A percentile compares a stretch with the other conserved stretches of the same genome.
These are phyloP conservation scores for Tiaroga cobitis DNA, from an alignment of 2,797 vertebrate species.

Conservation along the genomic window DNA sequence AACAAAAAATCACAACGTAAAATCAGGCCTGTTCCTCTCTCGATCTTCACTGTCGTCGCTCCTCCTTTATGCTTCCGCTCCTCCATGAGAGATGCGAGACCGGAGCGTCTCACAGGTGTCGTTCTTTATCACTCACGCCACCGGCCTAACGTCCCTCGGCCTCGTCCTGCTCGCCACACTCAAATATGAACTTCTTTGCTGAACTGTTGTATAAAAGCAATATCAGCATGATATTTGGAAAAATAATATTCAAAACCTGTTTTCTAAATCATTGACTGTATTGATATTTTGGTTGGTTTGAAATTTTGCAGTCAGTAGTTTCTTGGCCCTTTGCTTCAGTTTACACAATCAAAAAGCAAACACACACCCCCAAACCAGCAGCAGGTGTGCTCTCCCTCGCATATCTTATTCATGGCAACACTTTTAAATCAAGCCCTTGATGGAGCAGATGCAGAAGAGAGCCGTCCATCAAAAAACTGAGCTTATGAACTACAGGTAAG, in stretches of 20 bases:
- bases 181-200: neutral
- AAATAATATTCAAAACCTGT: neutral
- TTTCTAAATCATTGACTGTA: neutral
- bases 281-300: neutral
- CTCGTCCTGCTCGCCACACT: too few relatives aligned
- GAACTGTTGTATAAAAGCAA: neutral
- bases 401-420: conserved; percentile 21
- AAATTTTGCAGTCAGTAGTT: neutral
- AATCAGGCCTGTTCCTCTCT: too few relatives aligned
- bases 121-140: too few relatives aligned
- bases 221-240: neutral
- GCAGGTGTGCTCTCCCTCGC: neutral
- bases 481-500: conserved; percentile 35
- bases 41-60: too few relatives aligned
- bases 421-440: conserved; percentile 6
- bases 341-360: neutral
- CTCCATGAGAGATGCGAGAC: too few relatives aligned
- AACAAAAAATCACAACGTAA: too few relatives aligned
- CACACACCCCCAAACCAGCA: neutral
- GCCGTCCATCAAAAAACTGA: conserved; percentile 4
- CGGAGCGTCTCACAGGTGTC: too few relatives aligned
- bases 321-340: neutral
- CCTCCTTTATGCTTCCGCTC: too few relatives aligned
- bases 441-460: neutral
- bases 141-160: too few relatives aligned